A percentile compares a stretch with the other conserved stretches of the same genome.
Evolutionary conservation across 2,888 invertebrate species (phyloP).

Genomic region (Cheilosia impressa): DNA sequence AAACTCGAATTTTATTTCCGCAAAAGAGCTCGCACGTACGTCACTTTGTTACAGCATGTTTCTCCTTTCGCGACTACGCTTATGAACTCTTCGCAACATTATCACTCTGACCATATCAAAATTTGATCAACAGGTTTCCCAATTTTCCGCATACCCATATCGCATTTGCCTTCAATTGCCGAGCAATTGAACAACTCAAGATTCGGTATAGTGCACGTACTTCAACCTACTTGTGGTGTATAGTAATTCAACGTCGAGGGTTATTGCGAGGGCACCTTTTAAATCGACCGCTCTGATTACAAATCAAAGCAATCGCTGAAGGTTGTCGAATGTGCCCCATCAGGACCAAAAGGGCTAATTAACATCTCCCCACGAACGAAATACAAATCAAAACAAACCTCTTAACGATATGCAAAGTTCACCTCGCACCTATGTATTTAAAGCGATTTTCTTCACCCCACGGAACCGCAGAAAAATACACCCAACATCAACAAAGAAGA

Average conservation of each 20-base stretch:
- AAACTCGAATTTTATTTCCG: too few relatives aligned
- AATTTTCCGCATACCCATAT: too few relatives aligned
- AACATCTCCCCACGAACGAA: neutral
- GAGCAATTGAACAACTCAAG: neutral
- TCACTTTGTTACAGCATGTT: too few relatives aligned
- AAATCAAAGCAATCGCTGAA: conserved; percentile 5
- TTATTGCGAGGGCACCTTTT: conserved; percentile 14
- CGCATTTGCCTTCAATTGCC: neutral
- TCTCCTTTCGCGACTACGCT: too few relatives aligned
- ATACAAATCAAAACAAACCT: neutral
- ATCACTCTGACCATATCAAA: too few relatives aligned
- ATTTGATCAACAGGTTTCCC: too few relatives aligned
- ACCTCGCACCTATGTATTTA: conserved; percentile 44
- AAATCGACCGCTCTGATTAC: conserved; percentile 12
- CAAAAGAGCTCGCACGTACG: too few relatives aligned
- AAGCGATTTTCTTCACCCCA: conserved; percentile 29
- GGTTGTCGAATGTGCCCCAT: neutral
- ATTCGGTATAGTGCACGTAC: conserved; percentile 1
- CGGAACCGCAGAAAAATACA: conserved; percentile 4
- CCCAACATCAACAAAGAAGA: conserved; percentile 27
- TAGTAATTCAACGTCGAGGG: conserved; percentile 15
- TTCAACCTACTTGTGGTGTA: conserved; percentile 7
- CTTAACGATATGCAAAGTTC: conserved; percentile 60
- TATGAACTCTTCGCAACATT: too few relatives aligned
- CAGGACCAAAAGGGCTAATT: neutral